A percentile compares a stretch with the other conserved stretches of the same genome.
Evolutionary conservation across 2,888 invertebrate species (phyloP).

Genomic region (Crioceris asparagi): DNA sequence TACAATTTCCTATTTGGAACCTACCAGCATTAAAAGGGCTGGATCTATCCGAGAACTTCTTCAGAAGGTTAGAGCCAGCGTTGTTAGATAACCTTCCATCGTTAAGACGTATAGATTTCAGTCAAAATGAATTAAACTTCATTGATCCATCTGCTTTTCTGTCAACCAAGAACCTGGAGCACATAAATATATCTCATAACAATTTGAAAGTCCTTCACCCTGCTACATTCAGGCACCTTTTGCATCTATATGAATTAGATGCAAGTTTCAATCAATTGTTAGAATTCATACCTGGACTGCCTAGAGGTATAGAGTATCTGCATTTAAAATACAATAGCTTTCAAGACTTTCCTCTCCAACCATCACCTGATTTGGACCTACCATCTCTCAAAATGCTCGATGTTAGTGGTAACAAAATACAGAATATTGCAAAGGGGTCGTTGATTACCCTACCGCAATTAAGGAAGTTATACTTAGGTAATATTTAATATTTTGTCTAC

Average conservation of each 20-base stretch:
- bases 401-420: conserved; percentile 63
- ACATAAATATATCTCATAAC: conserved; percentile 70
- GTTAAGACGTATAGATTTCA: conserved; percentile 63
- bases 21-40: conserved; percentile 74
- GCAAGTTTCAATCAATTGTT: conserved; percentile 59
- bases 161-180: conserved; percentile 61
- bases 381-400: conserved; percentile 65
- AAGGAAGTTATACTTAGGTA: conserved; percentile 57
- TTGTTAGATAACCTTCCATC: conserved; percentile 66
- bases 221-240: conserved; percentile 63
- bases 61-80: conserved; percentile 58
- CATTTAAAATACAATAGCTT: conserved; percentile 63
- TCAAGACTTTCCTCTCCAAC: conserved; percentile 49
- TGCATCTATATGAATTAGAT: conserved; percentile 69
- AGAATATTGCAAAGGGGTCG: conserved; percentile 53
- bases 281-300: conserved; percentile 69
- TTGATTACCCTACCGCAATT: conserved; percentile 57
- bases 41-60: conserved; percentile 67
- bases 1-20: conserved; percentile 73
- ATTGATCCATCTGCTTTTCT: conserved; percentile 66
- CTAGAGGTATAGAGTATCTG: conserved; percentile 65
- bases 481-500: too few species aligned
- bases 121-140: conserved; percentile 57
- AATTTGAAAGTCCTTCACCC: conserved; percentile 60
- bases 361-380: conserved; percentile 58